Conservation (phyloP, 2,888 invertebrate species). For the Crepidodera aurea region DNA sequence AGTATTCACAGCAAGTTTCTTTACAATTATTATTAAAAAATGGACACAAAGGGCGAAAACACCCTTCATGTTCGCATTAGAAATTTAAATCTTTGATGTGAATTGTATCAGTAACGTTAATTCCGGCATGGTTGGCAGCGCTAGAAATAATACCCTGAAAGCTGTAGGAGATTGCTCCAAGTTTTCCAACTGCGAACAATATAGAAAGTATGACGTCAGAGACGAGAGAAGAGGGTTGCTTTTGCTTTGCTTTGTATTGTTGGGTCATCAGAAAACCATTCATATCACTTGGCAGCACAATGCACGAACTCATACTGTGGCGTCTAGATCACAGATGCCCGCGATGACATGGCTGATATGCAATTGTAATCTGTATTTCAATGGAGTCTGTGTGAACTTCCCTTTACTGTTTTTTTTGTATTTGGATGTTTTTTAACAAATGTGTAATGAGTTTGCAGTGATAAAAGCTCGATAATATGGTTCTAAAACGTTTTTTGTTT, state of each 20-base stretch:
- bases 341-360: conserved; percentile 21
- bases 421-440: too few species aligned
- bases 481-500: too few species aligned
- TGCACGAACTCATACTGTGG: conserved; percentile 37
- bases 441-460: too few species aligned
- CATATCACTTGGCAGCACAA: conserved; percentile 49
- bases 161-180: conserved; percentile 18
- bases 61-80: neutral
- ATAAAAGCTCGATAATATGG: too few species aligned
- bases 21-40: too few species aligned
- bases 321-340: conserved; percentile 31
- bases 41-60: too few species aligned
- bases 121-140: conserved; percentile 4
- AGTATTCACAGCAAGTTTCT: too few species aligned
- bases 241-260: conserved; percentile 46
- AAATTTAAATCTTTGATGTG: conserved; percentile 13
- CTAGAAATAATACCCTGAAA: conserved; percentile 11
- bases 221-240: conserved; percentile 41
- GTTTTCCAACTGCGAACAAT: conserved; percentile 38
- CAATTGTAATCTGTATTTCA: too few species aligned
- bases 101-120: conserved; percentile 18
- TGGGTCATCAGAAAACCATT: conserved; percentile 53
- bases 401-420: too few species aligned
- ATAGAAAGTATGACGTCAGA: conserved; percentile 48
- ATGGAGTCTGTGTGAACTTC: too few species aligned